Evolutionary conservation across 2,113 vertebrate genomes (phyloP).

Genomic region (Balaeniceps rex): DNA sequence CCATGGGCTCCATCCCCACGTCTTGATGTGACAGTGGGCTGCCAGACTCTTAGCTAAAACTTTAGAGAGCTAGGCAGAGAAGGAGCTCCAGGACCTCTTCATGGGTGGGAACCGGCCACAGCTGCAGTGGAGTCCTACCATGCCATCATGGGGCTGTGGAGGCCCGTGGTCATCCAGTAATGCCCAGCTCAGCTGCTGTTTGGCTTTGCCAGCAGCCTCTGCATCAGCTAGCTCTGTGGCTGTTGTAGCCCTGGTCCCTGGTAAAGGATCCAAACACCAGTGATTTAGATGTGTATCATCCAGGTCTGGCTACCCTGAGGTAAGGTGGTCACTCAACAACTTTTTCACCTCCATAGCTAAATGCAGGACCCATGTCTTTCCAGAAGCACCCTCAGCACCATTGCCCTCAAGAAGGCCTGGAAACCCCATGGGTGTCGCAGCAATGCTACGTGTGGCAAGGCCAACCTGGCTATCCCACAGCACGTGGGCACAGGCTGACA

Average conservation of each 20-base stretch:
- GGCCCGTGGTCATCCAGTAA: background rate
- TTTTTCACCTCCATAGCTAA: background rate
- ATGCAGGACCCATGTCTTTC: accelerated
- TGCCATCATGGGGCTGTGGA: background rate
- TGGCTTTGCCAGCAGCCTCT: background rate
- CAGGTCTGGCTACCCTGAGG: background rate
- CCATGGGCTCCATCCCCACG: background rate
- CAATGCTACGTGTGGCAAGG: accelerated
- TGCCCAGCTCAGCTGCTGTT: accelerated
- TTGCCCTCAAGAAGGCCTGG: too few species aligned
- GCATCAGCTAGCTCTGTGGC: background rate
- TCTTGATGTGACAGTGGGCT: background rate
- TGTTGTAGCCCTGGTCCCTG: accelerated
- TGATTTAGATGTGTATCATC: background rate
- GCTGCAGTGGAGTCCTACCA: too few species aligned
- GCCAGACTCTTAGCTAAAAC: background rate
- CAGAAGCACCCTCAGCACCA: background rate
- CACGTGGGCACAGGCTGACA: accelerated
- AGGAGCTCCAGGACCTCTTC: background rate
- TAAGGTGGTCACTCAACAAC: too few species aligned
- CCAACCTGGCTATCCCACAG: too few species aligned
- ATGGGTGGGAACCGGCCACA: background rate
- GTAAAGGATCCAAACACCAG: background rate
- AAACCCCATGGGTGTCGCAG: accelerated
- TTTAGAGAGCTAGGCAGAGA: background rate